Evolutionary conservation across 2,888 invertebrate species (phyloP).

Genomic region (Leucophenga montana): DNA sequence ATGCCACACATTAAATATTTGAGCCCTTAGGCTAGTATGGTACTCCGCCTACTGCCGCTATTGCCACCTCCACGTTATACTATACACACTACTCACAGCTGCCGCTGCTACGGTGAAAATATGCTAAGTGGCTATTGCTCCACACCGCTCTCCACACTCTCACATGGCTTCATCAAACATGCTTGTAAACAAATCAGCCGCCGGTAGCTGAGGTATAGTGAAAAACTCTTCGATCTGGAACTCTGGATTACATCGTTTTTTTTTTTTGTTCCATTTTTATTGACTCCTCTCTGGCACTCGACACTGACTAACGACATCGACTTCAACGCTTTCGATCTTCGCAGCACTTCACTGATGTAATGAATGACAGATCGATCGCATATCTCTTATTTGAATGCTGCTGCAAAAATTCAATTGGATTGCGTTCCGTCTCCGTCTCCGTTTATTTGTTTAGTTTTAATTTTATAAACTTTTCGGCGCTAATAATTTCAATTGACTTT

Average conservation of each 20-base stretch:
- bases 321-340: constrained; percentile 34
- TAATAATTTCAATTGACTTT: constrained; percentile 57
- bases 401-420: too few species aligned
- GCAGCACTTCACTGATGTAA: not conserved
- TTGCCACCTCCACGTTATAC: constrained; percentile 50
- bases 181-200: constrained; percentile 57
- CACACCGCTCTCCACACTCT: not conserved
- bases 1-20: constrained; percentile 51
- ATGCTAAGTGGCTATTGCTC: constrained; percentile 53
- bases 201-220: constrained; percentile 36
- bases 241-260: constrained; percentile 24
- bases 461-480: constrained; percentile 46
- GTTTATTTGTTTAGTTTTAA: constrained; percentile 56
- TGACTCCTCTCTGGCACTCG: constrained; percentile 57
- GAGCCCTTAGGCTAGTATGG: constrained; percentile 35
- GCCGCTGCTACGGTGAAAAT: constrained; percentile 49
- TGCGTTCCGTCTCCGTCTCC: constrained; percentile 14
- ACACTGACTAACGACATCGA: constrained; percentile 38
- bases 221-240: constrained; percentile 25
- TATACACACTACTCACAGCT: constrained; percentile 40
- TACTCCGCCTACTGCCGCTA: constrained; percentile 38
- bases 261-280: constrained; percentile 54
- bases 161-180: constrained; percentile 4
- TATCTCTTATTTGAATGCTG: too few species aligned
- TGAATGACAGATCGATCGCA: constrained; percentile 1